These are phyloP conservation scores for Nycteola revayana DNA, from an alignment of 2,888 invertebrate genomes.

Conservation along the genomic window DNA sequence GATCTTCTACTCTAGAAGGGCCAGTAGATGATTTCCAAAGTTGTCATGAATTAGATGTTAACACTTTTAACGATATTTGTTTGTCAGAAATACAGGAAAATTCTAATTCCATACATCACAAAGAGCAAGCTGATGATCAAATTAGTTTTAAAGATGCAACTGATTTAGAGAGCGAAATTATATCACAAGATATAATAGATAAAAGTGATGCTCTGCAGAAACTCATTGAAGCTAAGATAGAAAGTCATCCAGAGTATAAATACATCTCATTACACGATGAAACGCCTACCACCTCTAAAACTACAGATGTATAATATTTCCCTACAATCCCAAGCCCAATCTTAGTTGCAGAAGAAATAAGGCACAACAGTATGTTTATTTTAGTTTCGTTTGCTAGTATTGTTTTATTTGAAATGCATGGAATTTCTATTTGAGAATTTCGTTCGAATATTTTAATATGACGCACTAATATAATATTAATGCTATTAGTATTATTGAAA, in stretches of 20 bases:
- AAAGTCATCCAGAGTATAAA: conserved; percentile 71
- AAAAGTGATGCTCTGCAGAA: conserved; percentile 69
- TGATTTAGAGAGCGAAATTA: conserved; percentile 44
- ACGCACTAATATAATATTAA: no score
- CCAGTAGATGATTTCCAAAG: conserved; percentile 54
- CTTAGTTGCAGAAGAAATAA: conserved; percentile 41
- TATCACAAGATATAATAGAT: conserved; percentile 58
- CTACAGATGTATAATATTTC: conserved; percentile 68
- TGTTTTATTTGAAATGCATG: conserved; percentile 3
- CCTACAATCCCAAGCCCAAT: conserved; percentile 41
- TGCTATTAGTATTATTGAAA: no score
- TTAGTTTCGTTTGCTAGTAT: conserved; percentile 49
- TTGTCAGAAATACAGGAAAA: conserved; percentile 15
- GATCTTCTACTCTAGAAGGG: conserved; percentile 55
- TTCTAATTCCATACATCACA: conserved; percentile 18
- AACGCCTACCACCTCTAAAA: conserved; percentile 60
- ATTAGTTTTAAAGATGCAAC: conserved; percentile 48
- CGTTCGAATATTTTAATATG: no score
- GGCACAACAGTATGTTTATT: conserved; percentile 68
- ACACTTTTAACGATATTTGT: conserved; percentile 12
- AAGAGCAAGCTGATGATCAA: conserved; percentile 34
- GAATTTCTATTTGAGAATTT: no score
- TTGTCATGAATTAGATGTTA: conserved; percentile 42
- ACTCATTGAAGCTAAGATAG: conserved; percentile 68
- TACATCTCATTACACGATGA: conserved; percentile 61